Evolutionary conservation across 1,140 invertebrate genomes (phyloP), one percentile per base, ranked within the genome.

Genomic region (Lordiphosa stackelbergi): DNA sequence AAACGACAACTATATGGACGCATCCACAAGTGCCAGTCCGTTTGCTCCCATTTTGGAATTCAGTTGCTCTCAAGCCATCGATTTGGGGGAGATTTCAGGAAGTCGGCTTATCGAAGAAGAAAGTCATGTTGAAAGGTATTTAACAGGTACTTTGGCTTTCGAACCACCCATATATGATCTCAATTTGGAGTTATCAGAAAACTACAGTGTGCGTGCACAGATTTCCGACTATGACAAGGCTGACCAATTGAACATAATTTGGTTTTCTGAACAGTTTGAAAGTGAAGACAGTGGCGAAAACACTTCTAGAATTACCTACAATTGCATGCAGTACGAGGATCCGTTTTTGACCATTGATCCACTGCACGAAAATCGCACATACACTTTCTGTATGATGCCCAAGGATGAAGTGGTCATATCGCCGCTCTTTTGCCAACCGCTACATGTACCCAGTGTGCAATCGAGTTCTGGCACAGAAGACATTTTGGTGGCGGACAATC

Each of bases 301-400:
- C 1, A 8, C 37, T n/a, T 19, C 52, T 1, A 4, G 43, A 9
- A 38, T 58, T 2, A 66, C 77, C 16, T 81, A 81, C 34, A 56
- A 63, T 12, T 83, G 77, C 7, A 66, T 74, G 57, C 49, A 43
- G 6, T 78, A 78, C 42, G 52, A 48, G 4, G 34, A 51, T 10
- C 63, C 66, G 0, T 56, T 43, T 53, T 24, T 73, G 10, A 36
- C 63, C 2, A 53, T 62, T 11, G 51, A 62, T 13, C 11, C 40
- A 11, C 48, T 73, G 11, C 36, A 34, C 5, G 22, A 51, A 10
- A 83, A 75, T 60, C 53, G 31, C 3, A 83, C 77, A 10, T 83
- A 83, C 10, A 78, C 77, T 2, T 78, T 83, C 11, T 83, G 77
- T 12, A 66, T 78, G 62, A 46, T 83, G 24, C 43, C 53, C 4